Base-by-base conservation (phyloP, 2,113 vertebrate genomes). In the Xiphophorus couchianus region DNA sequence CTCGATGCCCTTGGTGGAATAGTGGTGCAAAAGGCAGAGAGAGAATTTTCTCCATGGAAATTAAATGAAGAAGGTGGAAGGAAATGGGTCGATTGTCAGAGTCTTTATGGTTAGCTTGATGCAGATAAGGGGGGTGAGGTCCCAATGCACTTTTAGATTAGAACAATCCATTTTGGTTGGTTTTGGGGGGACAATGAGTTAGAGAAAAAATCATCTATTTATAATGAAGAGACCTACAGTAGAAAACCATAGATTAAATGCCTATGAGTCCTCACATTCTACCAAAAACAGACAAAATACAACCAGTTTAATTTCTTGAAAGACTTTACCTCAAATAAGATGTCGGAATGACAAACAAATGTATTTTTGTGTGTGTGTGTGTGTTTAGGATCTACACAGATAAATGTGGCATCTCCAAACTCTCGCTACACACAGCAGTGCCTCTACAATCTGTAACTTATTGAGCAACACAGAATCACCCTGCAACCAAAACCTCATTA, bases 401-500 rank as follows among this genome's bases (percentile, higher is more conserved):
- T 22, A 71, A 58, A 80, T 71, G 73, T 72, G 33, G 29, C 33
- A 1, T 33, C 48, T 61, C 33, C 29, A 14, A 76, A 54, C 72
- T 81, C 67, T 19, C 14, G 82, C 25, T 54, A 12, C 77, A 69
- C 19, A 60, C 78, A 17, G 35, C 68, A 6, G 65, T 4, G 74
- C 72, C 66, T 90, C 65, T 64, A 83, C 78, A 78, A 72, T 82
- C 76, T 82, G 76, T 62, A 81, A 74, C 48, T 64, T 74, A 39
- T 77, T 81, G 81, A 83, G 78, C 78, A 39, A 33, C 7, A 15
- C 60, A 77, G 77, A 87, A 80, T 78, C 84, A 82, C 68, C 77
- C 73, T 2, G 78, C 74, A 82, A 74, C 85, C 84, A 77, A 87
- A 93, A 88, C 83, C 80, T 90, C 87, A 88, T 91, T 88, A 89